Evolutionary conservation across 2,797 vertebrate genomes (phyloP).

Genomic region (Halcyon badia): DNA sequence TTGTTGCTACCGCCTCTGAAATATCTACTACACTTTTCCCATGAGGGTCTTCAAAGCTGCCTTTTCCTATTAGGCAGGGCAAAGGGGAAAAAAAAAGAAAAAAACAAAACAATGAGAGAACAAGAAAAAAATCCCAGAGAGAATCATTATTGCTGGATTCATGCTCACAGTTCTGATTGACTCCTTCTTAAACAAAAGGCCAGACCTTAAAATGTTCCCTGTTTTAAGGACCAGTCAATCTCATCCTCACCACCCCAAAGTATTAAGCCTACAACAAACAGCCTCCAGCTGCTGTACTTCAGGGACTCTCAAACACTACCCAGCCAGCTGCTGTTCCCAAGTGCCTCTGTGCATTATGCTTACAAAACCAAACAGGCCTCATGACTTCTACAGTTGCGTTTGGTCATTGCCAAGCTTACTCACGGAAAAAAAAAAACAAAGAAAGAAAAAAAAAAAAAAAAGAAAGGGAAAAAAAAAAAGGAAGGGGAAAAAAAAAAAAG

Average conservation of each 20-base stretch:
- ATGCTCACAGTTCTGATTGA: neutral
- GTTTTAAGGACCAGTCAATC: neutral
- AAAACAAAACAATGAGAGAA: neutral
- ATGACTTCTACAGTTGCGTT: neutral
- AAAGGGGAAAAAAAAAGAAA: rapidly evolving
- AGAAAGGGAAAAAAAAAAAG: too few relatives aligned
- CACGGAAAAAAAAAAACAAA: too few relatives aligned
- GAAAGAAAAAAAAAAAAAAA: neutral
- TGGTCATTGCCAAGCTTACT: neutral
- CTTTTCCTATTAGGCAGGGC: neutral
- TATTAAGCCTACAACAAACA: neutral
- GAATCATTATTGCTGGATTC: neutral
- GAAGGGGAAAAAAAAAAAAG: neutral
- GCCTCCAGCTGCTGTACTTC: neutral
- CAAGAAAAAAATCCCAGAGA: constrained; percentile 15
- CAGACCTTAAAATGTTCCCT: neutral
- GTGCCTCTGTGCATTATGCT: rapidly evolving
- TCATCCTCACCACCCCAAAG: neutral
- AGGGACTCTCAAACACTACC: neutral
- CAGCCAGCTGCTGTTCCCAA: neutral
- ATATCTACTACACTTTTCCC: neutral
- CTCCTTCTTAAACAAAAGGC: neutral
- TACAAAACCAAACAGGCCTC: neutral
- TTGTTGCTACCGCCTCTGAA: neutral
- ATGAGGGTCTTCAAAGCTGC: neutral